phyloP scores from a whole-genome alignment of 2,113 vertebrate species.

The Chrysochloris asiatica region DNA sequence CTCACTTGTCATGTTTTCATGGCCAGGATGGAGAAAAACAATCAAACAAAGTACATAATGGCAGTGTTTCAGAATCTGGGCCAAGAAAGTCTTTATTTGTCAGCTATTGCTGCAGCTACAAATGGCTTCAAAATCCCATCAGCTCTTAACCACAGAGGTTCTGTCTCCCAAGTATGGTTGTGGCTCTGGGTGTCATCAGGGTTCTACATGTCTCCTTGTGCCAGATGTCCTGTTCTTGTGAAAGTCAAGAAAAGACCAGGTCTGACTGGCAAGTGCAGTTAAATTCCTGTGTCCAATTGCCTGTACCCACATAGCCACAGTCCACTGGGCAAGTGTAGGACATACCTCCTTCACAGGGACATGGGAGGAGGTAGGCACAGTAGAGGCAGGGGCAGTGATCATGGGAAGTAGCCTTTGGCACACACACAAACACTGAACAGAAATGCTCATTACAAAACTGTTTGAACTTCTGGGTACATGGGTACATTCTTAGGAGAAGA shows the following conservation, averaged over 20 bases:
- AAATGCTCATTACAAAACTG: neutral
- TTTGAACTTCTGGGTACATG: neutral
- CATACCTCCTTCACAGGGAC: neutral
- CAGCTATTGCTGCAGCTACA: neutral
- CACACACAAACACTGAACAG: neutral
- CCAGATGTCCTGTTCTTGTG: too few relatives aligned
- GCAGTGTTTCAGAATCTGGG: neutral
- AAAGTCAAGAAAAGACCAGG: neutral
- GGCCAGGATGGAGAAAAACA: too few relatives aligned
- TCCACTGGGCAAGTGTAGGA: neutral
- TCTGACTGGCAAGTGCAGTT: neutral
- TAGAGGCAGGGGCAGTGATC: neutral
- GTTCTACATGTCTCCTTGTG: rapidly evolving
- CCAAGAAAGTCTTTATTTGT: neutral
- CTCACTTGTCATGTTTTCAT: neutral
- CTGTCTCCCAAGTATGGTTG: neutral
- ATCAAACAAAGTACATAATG: neutral
- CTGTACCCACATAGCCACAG: neutral
- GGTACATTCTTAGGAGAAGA: neutral
- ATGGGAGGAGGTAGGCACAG: neutral
- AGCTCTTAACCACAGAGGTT: neutral
- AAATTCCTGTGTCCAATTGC: too few relatives aligned
- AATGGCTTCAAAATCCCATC: neutral
- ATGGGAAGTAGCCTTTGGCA: neutral
- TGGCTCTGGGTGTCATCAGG: too few relatives aligned